Percentiles rank a stretch among this genome's conserved stretches.
Conservation (phyloP, 2,797 vertebrate genomes). For the Muscicapa comitata region DNA sequence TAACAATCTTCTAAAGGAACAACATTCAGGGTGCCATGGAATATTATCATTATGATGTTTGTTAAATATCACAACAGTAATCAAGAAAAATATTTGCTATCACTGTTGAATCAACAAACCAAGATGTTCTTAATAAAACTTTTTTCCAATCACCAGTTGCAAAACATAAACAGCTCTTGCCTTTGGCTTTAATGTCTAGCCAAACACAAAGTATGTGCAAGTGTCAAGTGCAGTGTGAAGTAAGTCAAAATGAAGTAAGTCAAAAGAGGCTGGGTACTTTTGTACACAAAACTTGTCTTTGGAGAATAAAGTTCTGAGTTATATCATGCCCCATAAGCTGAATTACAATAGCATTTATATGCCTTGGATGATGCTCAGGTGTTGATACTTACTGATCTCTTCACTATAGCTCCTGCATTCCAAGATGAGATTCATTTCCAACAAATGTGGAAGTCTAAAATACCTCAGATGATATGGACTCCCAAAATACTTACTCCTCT, state of each 20-base stretch:
- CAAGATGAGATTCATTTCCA: not conserved
- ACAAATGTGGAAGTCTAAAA: not conserved
- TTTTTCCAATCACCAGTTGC: not conserved
- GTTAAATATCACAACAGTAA: not conserved
- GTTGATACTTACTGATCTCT: not conserved
- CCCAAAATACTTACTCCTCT: not conserved
- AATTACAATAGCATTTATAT: not conserved
- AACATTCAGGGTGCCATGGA: not conserved
- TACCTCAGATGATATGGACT: not conserved
- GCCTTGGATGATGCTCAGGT: not conserved
- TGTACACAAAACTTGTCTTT: not conserved
- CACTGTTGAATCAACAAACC: not conserved
- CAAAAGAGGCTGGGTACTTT: not conserved
- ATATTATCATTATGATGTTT: not conserved
- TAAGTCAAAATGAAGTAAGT: not conserved
- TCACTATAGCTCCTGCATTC: not conserved
- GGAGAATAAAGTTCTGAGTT: not conserved
- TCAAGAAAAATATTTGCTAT: not conserved
- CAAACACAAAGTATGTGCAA: not conserved
- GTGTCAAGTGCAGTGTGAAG: not conserved
- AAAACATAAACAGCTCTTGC: not conserved
- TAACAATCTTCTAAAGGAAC: not conserved
- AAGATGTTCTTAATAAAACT: not conserved
- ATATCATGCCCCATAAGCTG: not conserved
- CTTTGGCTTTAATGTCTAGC: not conserved